Conservation (phyloP, 2,888 invertebrate species). For the Mellilla xanthometata region DNA sequence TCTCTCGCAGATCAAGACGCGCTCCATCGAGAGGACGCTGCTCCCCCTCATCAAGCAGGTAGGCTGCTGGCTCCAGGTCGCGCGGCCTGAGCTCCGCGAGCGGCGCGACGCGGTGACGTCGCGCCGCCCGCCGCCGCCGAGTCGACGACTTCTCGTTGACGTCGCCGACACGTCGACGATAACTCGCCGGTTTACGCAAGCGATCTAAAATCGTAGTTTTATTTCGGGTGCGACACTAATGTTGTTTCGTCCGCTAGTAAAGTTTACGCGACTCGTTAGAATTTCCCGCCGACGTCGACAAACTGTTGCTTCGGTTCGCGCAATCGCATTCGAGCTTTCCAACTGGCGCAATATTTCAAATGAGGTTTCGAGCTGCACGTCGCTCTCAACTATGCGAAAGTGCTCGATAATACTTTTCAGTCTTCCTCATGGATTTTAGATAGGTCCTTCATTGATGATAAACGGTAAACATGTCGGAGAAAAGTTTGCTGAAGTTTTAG, state of each 20-base stretch:
- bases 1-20: conserved; percentile 93
- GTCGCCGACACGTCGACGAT: conserved; percentile 57
- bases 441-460: not conserved
- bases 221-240: conserved; percentile 62
- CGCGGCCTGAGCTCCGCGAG: conserved; percentile 17
- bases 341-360: conserved; percentile 52
- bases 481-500: conserved; percentile 14
- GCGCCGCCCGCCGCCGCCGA: conserved; percentile 34
- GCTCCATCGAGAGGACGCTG: conserved; percentile 96
- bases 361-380: conserved; percentile 11
- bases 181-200: conserved; percentile 60
- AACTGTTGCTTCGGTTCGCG: conserved; percentile 74
- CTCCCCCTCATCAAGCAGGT: conserved; percentile 98
- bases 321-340: conserved; percentile 49
- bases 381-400: not conserved
- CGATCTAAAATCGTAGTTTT: conserved; percentile 61
- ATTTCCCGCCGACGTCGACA: conserved; percentile 71
- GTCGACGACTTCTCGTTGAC: conserved; percentile 58
- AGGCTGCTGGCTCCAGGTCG: conserved; percentile 50
- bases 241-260: conserved; percentile 54
- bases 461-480: not conserved
- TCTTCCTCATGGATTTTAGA: not conserved
- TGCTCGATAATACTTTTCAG: not conserved
- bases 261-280: conserved; percentile 57
- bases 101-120: conserved; percentile 40